Base-by-base conservation (phyloP, 2,113 vertebrate species). In the Galemys pyrenaicus region DNA sequence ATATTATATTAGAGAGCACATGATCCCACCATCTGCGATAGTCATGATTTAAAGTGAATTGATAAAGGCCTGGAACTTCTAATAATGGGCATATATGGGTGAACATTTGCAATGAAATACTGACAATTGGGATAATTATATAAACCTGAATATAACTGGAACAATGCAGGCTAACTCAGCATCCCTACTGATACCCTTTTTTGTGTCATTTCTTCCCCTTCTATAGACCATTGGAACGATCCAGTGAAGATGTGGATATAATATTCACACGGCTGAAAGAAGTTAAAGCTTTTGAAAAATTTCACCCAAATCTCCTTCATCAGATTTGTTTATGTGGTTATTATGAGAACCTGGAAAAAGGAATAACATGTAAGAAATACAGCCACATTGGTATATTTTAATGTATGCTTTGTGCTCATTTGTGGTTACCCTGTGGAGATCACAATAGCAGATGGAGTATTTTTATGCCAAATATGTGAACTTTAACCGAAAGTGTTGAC, bases 321-420 rank as follows among this genome's bases (percentile, higher is more conserved):
- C 99, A 99, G 98, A 99, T 99, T 95, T 99, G 99, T 93, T 98
- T 99, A 81, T 99, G 99, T 94, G 99, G 99, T 65, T 99, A 99
- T 96, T 99, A 99, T 51, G 99, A 99, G 97, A 99, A 98, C 89
- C 96, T 99, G 98, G 99, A 99, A 92, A 99, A 99, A 98, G 99
- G 99, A 95, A 99, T 99, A 96, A 99, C 99, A 92, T 96, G 99
- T 99, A 98, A 98, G 99, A 98, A 71, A 87, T 64, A 82, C 83
- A 96, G 54, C 16, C 90, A 35, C 86, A 32, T 15, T 75, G 10
- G 46, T 58, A 5, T 96, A 0, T 84, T 93, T 90, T 84, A 26
- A 1, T 56, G 37, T 67, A 46, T 84, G 62, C 65, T 64, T 67
- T 64, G 10, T 37, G 71, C 17, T 87, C 32, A n/a, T 80, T 64